phyloP scores from a whole-genome alignment of 1,140 invertebrate genomes.

The Microplitis mediator region DNA sequence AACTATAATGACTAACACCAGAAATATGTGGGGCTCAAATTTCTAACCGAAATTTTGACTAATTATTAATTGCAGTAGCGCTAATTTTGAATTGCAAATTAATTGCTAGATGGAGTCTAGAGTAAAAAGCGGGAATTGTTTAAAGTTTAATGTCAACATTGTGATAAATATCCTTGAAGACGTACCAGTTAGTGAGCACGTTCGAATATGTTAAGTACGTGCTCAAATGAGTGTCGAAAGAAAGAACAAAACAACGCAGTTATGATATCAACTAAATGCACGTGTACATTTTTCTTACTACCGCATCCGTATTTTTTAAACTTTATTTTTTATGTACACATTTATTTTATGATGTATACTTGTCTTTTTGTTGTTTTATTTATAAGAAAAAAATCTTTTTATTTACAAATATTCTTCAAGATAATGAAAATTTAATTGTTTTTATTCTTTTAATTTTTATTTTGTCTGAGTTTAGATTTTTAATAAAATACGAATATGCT shows the following conservation, averaged over 20 bases:
- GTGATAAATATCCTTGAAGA: slow-evolving; percentile 41
- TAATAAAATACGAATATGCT: no score
- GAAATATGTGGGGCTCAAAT: no score
- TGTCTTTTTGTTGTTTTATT: no score
- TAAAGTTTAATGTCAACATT: slow-evolving; percentile 47
- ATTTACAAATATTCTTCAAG: no score
- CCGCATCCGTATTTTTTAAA: not conserved
- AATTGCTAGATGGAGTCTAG: not conserved
- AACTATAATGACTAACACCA: no score
- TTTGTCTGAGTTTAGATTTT: not conserved
- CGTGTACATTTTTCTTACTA: not conserved
- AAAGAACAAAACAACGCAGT: not conserved
- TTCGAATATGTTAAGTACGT: slow-evolving; percentile 35
- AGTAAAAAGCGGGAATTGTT: not conserved
- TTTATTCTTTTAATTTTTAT: not conserved
- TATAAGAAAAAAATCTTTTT: no score
- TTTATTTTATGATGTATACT: no score
- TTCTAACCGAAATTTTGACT: no score
- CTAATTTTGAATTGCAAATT: not conserved
- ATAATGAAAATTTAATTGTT: not conserved
- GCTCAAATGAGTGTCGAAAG: slow-evolving; percentile 4
- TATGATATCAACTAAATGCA: not conserved
- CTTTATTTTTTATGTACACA: not conserved
- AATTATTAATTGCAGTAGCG: not conserved
- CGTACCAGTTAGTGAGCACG: slow-evolving; percentile 43